Conservation (phyloP, 2,888 invertebrate genomes). For the Eristalis intricaria region DNA sequence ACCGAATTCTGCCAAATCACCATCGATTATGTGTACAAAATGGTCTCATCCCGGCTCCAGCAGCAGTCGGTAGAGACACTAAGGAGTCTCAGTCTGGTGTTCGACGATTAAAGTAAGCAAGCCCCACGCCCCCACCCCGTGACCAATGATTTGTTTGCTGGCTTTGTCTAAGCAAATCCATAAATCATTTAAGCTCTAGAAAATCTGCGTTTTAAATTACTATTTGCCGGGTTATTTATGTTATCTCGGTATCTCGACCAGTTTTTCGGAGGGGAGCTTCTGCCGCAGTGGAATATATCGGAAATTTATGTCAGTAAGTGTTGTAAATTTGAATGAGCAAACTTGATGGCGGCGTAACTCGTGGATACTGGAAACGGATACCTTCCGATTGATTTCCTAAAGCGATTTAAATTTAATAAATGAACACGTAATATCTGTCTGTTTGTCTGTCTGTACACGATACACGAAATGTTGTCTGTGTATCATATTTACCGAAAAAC, state of each 20-base stretch:
- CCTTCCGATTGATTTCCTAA: conserved; percentile 66
- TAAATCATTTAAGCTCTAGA: conserved; percentile 56
- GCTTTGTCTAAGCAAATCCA: conserved; percentile 49
- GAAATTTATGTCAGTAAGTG: conserved; percentile 39
- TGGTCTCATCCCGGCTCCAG: background rate
- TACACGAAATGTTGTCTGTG: background rate
- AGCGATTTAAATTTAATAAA: conserved; percentile 70
- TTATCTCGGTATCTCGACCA: conserved; percentile 18
- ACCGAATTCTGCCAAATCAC: conserved; percentile 49
- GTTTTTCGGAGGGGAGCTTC: background rate
- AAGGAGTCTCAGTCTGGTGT: background rate
- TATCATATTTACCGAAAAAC: background rate
- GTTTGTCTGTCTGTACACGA: background rate
- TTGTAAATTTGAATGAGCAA: conserved; percentile 55
- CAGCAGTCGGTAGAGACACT: too few species aligned
- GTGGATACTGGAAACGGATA: conserved; percentile 21
- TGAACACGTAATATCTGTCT: conserved; percentile 31
- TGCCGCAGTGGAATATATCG: conserved; percentile 2
- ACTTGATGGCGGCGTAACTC: conserved; percentile 19
- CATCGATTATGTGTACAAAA: conserved; percentile 38
- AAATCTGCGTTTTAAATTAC: conserved; percentile 50
- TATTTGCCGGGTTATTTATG: conserved; percentile 48
- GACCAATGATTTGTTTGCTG: conserved; percentile 45
- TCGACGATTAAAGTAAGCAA: conserved; percentile 7
- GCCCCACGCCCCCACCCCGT: background rate